phyloP scores from a whole-genome alignment of 2,797 vertebrate species.

The Molossus molossus region DNA sequence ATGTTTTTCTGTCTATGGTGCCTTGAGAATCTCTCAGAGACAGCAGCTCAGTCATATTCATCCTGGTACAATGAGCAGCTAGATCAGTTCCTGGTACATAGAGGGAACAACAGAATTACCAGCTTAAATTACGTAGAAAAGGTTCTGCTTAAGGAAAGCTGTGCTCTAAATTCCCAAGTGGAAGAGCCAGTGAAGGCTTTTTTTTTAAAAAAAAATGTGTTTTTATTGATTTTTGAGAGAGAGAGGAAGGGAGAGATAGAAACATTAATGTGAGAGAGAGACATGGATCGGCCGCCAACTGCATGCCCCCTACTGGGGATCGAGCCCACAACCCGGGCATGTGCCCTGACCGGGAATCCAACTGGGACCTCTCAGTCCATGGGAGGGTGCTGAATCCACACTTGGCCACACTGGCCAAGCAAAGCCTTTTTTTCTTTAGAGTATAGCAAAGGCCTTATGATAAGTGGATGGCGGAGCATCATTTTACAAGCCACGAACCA shows the following conservation, averaged over 20 bases:
- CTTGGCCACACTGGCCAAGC: no score
- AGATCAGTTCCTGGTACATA: constrained; percentile 1
- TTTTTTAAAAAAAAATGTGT: background rate
- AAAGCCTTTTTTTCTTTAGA: background rate
- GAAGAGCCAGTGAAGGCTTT: background rate
- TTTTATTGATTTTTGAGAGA: no score
- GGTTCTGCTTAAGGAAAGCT: constrained; percentile 44
- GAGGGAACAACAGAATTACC: constrained; percentile 27
- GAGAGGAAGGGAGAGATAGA: no score
- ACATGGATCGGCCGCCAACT: no score
- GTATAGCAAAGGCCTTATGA: background rate
- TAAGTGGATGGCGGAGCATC: background rate
- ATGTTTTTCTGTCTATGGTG: background rate
- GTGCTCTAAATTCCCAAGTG: constrained; percentile 16
- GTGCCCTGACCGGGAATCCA: no score
- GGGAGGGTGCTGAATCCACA: no score
- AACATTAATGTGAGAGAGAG: no score
- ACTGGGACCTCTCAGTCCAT: no score
- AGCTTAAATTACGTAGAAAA: constrained; percentile 24
- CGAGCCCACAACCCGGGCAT: no score
- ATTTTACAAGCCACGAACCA: background rate
- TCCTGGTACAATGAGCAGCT: constrained; percentile 14
- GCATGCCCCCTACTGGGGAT: no score
- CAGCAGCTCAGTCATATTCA: background rate
- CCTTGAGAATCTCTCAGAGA: background rate